Evolutionary conservation across 92 coral and sea anemone species (phyloP).

Genomic region (Actinostola sp.): DNA sequence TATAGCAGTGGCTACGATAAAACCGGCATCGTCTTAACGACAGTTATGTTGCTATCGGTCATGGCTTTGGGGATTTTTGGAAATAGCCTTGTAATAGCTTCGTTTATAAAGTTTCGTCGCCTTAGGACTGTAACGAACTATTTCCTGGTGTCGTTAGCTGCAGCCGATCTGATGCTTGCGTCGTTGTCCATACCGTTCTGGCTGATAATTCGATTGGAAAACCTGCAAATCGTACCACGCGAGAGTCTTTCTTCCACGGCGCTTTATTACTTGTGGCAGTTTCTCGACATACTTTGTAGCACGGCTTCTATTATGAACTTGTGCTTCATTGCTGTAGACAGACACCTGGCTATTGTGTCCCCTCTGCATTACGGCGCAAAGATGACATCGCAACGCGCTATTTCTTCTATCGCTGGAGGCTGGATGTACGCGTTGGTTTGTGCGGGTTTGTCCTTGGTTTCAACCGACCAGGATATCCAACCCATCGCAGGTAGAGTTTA

Average conservation of each 20-base stretch:
- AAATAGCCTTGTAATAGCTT: constrained; percentile 68
- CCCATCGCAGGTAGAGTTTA: constrained; percentile 66
- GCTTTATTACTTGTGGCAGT: constrained; percentile 76
- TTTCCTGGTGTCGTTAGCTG: constrained; percentile 75
- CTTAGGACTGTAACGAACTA: constrained; percentile 81
- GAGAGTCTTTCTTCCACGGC: constrained; percentile 7
- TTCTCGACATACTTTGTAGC: constrained; percentile 73
- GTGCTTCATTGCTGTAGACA: constrained; percentile 74
- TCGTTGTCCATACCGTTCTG: constrained; percentile 71
- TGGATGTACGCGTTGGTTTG: constrained; percentile 73
- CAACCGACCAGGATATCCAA: constrained; percentile 33
- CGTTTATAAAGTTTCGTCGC: constrained; percentile 64
- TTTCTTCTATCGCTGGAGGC: constrained; percentile 55
- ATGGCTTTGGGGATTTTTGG: constrained; percentile 73
- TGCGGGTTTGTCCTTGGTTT: constrained; percentile 65
- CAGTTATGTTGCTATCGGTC: constrained; percentile 33
- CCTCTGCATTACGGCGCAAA: constrained; percentile 66
- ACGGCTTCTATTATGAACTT: constrained; percentile 80
- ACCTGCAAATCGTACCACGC: constrained; percentile 30
- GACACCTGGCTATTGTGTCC: constrained; percentile 73
- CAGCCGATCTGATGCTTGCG: constrained; percentile 74
- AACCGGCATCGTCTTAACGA: constrained; percentile 4
- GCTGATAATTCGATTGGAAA: constrained; percentile 51
- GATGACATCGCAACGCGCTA: constrained; percentile 73
- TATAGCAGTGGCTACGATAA: background rate